Evolutionary conservation across 2,113 vertebrate genomes (phyloP).

Genomic region (Hippocampus mohnikei): DNA sequence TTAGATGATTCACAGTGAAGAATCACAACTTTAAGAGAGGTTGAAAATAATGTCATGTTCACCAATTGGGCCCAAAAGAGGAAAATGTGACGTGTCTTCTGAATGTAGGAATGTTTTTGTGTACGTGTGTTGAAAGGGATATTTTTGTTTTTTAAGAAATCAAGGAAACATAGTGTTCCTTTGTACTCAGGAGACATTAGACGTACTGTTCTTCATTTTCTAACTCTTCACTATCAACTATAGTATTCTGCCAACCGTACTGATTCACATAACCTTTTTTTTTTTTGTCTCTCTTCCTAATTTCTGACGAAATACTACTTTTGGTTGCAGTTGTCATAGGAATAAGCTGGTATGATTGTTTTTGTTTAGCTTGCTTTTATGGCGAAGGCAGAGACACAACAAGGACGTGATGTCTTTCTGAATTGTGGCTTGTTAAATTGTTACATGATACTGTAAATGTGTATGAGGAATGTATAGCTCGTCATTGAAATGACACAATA

Average conservation of each 20-base stretch:
- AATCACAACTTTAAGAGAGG: not conserved
- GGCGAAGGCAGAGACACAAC: conserved; percentile 33
- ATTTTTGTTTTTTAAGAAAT: conserved; percentile 38
- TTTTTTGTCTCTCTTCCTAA: conserved; percentile 9
- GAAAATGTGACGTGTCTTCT: not conserved
- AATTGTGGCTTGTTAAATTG: conserved; percentile 56
- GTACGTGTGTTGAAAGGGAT: conserved; percentile 48
- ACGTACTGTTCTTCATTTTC: conserved; percentile 44
- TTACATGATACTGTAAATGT: conserved; percentile 64
- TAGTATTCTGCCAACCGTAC: conserved; percentile 38
- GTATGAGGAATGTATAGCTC: conserved; percentile 68
- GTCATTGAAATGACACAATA: conserved; percentile 63
- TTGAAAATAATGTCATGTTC: not conserved
- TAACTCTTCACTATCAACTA: conserved; percentile 7
- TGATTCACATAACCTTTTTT: conserved; percentile 13
- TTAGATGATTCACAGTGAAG: not conserved
- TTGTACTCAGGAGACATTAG: conserved; percentile 67
- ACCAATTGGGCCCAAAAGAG: not conserved
- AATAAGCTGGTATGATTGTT: conserved; percentile 35
- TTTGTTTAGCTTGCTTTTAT: conserved; percentile 50
- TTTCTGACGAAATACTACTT: conserved; percentile 23
- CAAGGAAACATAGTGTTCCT: conserved; percentile 74
- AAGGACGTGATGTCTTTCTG: conserved; percentile 54
- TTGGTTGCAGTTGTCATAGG: conserved; percentile 47
- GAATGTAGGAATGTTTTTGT: conserved; percentile 14